Conservation (phyloP, 2,888 invertebrate species). For the Alloscopus bannaensis region DNA sequence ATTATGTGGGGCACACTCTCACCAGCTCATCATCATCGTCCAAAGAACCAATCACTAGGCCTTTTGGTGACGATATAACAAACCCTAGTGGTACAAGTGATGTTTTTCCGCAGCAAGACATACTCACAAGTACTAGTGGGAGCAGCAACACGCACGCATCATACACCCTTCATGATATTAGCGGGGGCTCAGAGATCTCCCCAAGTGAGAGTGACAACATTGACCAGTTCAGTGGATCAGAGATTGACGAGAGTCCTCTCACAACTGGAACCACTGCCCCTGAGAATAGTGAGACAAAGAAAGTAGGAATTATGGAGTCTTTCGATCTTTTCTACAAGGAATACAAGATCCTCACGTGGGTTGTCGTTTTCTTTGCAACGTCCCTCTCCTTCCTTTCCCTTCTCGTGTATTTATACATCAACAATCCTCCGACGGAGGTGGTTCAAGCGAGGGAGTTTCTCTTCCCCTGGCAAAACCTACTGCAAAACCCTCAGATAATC, state of each 20-base stretch:
- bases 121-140: neutral
- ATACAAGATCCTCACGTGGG: slow-evolving; percentile 72
- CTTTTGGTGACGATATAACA: slow-evolving; percentile 5
- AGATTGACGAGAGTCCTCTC: slow-evolving; percentile 33
- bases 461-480: slow-evolving; percentile 41
- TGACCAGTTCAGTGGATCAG: slow-evolving; percentile 26
- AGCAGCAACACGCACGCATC: neutral
- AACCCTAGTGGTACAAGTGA: neutral
- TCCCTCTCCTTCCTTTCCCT: slow-evolving; percentile 64
- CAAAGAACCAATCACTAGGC: slow-evolving; percentile 32
- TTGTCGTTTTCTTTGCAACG: slow-evolving; percentile 63
- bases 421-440: slow-evolving; percentile 73
- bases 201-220: slow-evolving; percentile 29
- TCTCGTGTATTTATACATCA: slow-evolving; percentile 68
- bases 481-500: slow-evolving; percentile 66
- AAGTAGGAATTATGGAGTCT: slow-evolving; percentile 68
- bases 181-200: slow-evolving; percentile 34
- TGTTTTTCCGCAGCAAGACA: slow-evolving; percentile 38
- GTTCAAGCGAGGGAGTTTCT: slow-evolving; percentile 68
- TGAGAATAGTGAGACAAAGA: slow-evolving; percentile 50
- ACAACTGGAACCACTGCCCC: slow-evolving; percentile 5
- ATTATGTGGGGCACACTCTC: slow-evolving; percentile 48
- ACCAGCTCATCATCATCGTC: slow-evolving; percentile 13
- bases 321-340: slow-evolving; percentile 72
- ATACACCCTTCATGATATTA: slow-evolving; percentile 14